Conservation (phyloP, 2,113 vertebrate genomes). For the Raja brachyura region DNA sequence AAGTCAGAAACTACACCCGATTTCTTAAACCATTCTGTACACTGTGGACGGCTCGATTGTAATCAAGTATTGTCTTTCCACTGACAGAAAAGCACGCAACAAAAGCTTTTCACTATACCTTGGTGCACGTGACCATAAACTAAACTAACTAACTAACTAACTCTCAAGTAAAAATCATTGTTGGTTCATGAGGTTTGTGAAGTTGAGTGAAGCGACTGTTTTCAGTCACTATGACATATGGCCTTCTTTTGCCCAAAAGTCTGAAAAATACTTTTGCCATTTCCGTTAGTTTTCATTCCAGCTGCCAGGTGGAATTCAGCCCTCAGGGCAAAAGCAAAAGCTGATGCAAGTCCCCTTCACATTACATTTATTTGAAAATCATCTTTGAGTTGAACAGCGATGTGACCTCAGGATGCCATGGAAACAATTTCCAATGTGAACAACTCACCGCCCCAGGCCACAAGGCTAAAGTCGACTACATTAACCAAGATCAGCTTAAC, state of each 20-base stretch:
- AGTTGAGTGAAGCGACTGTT: background rate
- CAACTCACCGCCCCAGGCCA: conserved; percentile 27
- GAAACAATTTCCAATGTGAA: conserved; percentile 36
- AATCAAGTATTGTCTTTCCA: too few species aligned
- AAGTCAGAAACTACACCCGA: background rate
- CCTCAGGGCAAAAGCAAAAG: conserved; percentile 4
- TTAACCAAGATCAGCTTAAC: conserved; percentile 27
- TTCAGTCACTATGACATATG: conserved; percentile 20
- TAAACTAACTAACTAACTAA: too few species aligned
- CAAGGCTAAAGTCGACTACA: background rate
- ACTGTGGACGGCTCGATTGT: too few species aligned
- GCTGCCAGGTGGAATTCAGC: conserved; percentile 35
- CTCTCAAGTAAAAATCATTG: background rate
- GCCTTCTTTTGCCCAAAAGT: background rate
- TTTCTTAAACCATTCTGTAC: background rate
- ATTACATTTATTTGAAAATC: conserved; percentile 34
- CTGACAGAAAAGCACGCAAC: too few species aligned
- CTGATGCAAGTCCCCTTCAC: conserved; percentile 5
- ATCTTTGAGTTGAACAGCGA: conserved; percentile 36
- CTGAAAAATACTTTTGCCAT: conserved; percentile 26
- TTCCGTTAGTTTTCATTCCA: conserved; percentile 31
- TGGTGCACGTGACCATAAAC: too few species aligned
- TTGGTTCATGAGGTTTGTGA: background rate
- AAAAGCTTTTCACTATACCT: too few species aligned
- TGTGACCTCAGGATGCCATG: conserved; percentile 37